A percentile compares a stretch with the other conserved stretches of the same genome.
Conservation (phyloP, 2,113 vertebrate species). For the Corynorhinus townsendii region DNA sequence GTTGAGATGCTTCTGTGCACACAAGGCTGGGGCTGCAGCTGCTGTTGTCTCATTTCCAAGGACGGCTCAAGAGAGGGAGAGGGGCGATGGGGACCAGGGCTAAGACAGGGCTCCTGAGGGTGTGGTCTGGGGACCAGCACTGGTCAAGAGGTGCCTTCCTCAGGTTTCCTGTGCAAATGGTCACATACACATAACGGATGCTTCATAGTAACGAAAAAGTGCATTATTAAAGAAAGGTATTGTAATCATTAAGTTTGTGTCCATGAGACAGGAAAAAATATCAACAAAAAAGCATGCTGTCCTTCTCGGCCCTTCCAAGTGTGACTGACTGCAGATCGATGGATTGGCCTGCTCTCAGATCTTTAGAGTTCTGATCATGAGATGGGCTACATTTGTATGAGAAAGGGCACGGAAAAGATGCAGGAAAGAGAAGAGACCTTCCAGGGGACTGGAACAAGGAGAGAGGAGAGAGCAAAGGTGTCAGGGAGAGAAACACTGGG, state of each 20-base stretch:
- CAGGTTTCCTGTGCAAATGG: neutral
- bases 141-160: neutral
- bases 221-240: neutral
- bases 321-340: accelerated
- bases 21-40: neutral
- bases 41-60: neutral
- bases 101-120: neutral
- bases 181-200: neutral
- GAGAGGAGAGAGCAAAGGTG: neutral
- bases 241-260: neutral
- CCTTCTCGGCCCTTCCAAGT: neutral
- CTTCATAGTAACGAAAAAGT: neutral
- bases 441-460: neutral
- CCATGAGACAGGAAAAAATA: neutral
- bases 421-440: neutral
- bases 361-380: neutral
- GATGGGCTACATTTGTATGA: neutral
- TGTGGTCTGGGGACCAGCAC: neutral
- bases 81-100: neutral
- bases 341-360: neutral
- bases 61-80: no score
- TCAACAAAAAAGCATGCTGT: neutral
- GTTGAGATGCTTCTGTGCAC: neutral
- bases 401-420: neutral
- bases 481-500: neutral